A percentile compares a stretch with the other conserved stretches of the same genome.
Evolutionary conservation across 2,113 vertebrate species (phyloP).

Genomic region (Upupa epops): DNA sequence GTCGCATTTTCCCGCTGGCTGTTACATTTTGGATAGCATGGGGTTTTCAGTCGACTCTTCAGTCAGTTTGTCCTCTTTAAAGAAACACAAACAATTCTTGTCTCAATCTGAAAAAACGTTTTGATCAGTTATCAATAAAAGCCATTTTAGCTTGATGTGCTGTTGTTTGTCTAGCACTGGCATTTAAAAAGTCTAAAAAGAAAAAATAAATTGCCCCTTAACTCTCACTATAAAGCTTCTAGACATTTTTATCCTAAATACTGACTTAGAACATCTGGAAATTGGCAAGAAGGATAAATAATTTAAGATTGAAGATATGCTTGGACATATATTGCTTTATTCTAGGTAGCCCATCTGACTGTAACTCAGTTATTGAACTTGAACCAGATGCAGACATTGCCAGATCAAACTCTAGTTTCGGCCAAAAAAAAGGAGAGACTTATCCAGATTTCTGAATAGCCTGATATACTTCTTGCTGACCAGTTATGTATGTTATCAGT

Average conservation of each 20-base stretch:
- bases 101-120: background rate
- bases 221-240: background rate
- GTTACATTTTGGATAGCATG: background rate
- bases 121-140: background rate
- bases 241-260: background rate
- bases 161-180: background rate
- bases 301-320: background rate
- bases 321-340: background rate
- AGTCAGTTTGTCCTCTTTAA: too few relatives aligned
- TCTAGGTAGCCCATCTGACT: background rate
- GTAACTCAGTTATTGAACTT: background rate
- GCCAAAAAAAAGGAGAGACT: background rate
- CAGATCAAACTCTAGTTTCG: background rate
- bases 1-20: background rate
- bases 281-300: background rate
- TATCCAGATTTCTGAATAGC: background rate
- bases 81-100: background rate
- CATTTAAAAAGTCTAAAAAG: background rate
- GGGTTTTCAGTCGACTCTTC: background rate
- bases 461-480: background rate
- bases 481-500: background rate
- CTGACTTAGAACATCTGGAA: background rate
- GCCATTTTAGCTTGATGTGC: background rate
- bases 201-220: accelerated
- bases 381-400: background rate